Evolutionary conservation across 2,888 invertebrate genomes (phyloP).

Genomic region (Labia minor): DNA sequence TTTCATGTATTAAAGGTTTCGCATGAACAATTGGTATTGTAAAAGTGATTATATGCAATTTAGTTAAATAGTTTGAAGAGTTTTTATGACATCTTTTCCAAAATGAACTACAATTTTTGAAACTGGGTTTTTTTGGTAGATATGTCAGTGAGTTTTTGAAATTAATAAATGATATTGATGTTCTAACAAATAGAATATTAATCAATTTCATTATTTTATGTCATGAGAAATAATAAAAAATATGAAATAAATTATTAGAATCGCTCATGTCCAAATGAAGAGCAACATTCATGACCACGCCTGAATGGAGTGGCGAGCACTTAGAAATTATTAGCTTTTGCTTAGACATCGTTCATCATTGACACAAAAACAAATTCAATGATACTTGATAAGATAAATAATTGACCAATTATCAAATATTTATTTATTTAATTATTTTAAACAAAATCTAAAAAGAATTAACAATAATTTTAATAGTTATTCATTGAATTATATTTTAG

Average conservation of each 20-base stretch:
- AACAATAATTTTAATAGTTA: too few species aligned
- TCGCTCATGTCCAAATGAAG: background rate
- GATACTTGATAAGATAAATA: too few species aligned
- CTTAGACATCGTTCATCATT: background rate
- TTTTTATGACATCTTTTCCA: background rate
- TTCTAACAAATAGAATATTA: background rate
- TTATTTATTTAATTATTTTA: too few species aligned
- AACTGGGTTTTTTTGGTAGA: background rate
- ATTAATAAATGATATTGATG: background rate
- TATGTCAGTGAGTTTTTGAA: background rate
- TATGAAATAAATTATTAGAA: too few species aligned
- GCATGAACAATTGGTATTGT: background rate
- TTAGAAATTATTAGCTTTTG: background rate
- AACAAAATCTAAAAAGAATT: too few species aligned
- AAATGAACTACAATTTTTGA: background rate
- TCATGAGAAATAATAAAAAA: background rate
- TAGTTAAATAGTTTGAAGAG: background rate
- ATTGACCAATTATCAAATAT: too few species aligned
- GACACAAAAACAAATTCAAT: too few species aligned
- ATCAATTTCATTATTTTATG: background rate
- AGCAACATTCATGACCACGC: conserved; percentile 3
- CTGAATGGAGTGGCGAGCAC: background rate
- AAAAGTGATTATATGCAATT: background rate
- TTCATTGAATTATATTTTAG: too few species aligned
- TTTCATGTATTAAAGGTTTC: background rate